phyloP scores from a whole-genome alignment of 2,888 invertebrate genomes.

The Cephus pulcher region DNA sequence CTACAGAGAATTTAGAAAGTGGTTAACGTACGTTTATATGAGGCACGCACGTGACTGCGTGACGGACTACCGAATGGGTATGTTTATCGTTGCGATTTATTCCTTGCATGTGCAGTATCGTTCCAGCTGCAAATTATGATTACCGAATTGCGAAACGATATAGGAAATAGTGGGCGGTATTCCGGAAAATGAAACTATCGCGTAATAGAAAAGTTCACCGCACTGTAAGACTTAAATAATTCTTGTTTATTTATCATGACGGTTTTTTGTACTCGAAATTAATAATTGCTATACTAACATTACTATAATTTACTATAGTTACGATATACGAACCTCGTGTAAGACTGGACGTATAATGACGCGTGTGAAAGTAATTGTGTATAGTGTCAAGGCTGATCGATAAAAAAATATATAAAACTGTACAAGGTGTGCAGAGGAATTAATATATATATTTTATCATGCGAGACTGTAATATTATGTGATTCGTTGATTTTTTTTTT shows the following conservation, averaged over 20 bases:
- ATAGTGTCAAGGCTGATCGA: background rate
- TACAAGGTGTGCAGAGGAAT: background rate
- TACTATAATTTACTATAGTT: background rate
- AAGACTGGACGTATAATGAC: background rate
- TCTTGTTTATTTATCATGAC: background rate
- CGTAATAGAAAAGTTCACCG: background rate
- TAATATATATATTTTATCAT: background rate
- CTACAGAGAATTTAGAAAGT: constrained; percentile 60
- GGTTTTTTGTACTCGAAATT: background rate
- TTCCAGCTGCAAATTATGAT: background rate
- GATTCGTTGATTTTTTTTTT: background rate
- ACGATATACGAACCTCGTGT: background rate
- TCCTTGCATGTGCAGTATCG: background rate
- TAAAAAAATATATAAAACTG: background rate
- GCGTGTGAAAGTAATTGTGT: background rate
- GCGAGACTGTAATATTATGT: background rate
- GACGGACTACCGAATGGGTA: constrained; percentile 3
- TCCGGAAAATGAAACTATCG: background rate
- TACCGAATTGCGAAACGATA: background rate
- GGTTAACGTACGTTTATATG: constrained; percentile 25
- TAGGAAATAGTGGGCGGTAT: background rate
- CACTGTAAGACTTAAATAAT: background rate
- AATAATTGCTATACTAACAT: background rate
- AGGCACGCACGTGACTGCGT: constrained; percentile 1
- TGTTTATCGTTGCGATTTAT: background rate